Conservation (phyloP, 2,113 vertebrate species). For the Salvator merianae region DNA sequence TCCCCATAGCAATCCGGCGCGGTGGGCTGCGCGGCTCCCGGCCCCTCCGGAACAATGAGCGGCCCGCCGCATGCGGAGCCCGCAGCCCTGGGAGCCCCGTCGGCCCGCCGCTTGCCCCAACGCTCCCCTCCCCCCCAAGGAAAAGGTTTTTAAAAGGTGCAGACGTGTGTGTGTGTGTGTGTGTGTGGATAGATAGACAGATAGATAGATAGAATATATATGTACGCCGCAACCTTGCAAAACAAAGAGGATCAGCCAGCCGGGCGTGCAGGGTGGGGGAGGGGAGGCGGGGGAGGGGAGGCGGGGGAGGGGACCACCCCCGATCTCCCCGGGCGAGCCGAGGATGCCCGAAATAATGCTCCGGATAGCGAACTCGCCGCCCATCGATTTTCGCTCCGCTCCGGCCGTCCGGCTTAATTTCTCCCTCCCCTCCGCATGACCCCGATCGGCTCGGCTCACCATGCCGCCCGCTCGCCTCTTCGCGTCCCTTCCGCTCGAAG, state of each 20-base stretch:
- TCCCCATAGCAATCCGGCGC: not conserved
- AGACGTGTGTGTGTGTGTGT: too few species aligned
- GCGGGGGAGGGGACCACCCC: not conserved
- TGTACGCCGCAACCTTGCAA: conserved; percentile 13
- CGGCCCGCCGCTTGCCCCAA: too few species aligned
- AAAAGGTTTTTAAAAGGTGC: too few species aligned
- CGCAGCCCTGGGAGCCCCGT: too few species aligned
- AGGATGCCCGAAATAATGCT: too few species aligned
- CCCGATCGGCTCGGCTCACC: conserved; percentile 45
- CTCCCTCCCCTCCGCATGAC: not conserved
- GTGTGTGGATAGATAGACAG: too few species aligned
- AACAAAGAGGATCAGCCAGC: conserved; percentile 61
- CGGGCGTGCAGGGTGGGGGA: not conserved
- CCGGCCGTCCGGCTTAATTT: too few species aligned
- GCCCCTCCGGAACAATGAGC: not conserved
- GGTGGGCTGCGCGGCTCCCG: conserved; percentile 34
- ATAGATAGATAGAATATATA: too few species aligned
- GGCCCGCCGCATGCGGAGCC: too few species aligned
- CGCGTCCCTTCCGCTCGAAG: conserved; percentile 19
- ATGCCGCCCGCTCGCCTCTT: not conserved
- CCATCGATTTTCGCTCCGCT: too few species aligned
- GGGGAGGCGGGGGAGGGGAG: not conserved
- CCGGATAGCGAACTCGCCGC: too few species aligned
- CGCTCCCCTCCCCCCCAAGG: not conserved
- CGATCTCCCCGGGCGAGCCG: too few species aligned